Evolutionary conservation across 2,113 vertebrate species (phyloP).

Genomic region (Tylochromis polylepis): DNA sequence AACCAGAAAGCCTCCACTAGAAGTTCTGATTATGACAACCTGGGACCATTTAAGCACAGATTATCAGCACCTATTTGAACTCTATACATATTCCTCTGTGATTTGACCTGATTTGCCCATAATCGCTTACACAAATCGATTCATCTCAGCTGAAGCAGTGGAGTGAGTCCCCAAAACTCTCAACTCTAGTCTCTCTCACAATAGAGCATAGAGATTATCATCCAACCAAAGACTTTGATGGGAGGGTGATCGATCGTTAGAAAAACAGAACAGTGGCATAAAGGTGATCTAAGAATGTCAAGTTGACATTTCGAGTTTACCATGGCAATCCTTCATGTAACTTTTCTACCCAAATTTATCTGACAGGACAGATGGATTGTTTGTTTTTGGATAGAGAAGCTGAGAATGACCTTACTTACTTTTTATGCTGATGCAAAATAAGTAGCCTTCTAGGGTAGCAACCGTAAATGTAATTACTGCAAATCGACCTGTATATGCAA

Average conservation of each 20-base stretch:
- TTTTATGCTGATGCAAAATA: fast-evolving
- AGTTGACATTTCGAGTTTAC: neutral
- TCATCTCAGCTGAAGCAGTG: neutral
- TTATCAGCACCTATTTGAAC: neutral
- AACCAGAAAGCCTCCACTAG: fast-evolving
- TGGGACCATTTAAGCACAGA: neutral
- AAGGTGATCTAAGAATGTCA: neutral
- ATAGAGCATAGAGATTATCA: neutral
- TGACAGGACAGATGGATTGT: neutral
- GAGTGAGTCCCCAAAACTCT: neutral
- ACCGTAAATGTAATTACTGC: fast-evolving
- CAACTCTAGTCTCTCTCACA: neutral
- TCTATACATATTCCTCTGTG: neutral
- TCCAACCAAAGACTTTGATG: neutral
- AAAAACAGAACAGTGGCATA: neutral
- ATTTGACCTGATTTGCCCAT: neutral
- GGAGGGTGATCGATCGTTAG: neutral
- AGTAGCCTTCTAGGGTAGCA: neutral
- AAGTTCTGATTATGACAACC: neutral
- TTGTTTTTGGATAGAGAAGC: neutral
- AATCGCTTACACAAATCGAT: neutral
- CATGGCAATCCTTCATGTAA: neutral
- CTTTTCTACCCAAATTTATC: neutral
- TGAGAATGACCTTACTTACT: neutral
- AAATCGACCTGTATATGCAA: neutral